A percentile compares a stretch with the other conserved stretches of the same genome.
Evolutionary conservation across 2,797 vertebrate species (phyloP).

Genomic region (Silurus aristotelis): DNA sequence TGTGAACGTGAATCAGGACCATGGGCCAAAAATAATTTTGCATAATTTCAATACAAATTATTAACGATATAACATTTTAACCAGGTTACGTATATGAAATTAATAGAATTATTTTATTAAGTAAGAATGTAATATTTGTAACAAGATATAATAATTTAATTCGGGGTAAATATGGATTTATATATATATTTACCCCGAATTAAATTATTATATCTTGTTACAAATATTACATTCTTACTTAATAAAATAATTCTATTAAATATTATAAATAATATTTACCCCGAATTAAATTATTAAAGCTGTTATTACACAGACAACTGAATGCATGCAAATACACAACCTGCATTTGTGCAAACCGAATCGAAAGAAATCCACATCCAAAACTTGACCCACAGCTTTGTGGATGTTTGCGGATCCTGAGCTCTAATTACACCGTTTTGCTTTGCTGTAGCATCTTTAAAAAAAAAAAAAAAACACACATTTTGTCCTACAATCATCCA

Average conservation of each 20-base stretch:
- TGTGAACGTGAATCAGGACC: too few species aligned
- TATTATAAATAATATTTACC: too few species aligned
- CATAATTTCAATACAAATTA: too few species aligned
- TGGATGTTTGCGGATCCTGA: neutral
- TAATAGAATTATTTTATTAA: neutral
- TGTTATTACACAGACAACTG: neutral
- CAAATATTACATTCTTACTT: too few species aligned
- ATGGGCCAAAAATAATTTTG: too few species aligned
- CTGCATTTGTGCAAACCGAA: neutral
- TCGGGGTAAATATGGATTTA: neutral
- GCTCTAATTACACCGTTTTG: constrained; percentile 15
- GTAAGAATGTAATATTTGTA: too few species aligned
- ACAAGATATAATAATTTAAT: neutral
- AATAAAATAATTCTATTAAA: too few species aligned
- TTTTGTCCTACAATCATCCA: constrained; percentile 11
- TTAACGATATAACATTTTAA: neutral
- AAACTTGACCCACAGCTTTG: neutral
- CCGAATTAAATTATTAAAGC: neutral
- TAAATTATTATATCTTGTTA: too few species aligned
- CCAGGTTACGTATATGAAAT: neutral
- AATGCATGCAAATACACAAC: neutral
- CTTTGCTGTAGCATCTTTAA: neutral
- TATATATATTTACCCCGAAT: neutral
- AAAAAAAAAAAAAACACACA: neutral
- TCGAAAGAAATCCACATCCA: neutral